Evolutionary conservation across 2,888 invertebrate genomes (phyloP), one percentile per base, ranked within the genome.

Genomic region (Coecobrya sp.): DNA sequence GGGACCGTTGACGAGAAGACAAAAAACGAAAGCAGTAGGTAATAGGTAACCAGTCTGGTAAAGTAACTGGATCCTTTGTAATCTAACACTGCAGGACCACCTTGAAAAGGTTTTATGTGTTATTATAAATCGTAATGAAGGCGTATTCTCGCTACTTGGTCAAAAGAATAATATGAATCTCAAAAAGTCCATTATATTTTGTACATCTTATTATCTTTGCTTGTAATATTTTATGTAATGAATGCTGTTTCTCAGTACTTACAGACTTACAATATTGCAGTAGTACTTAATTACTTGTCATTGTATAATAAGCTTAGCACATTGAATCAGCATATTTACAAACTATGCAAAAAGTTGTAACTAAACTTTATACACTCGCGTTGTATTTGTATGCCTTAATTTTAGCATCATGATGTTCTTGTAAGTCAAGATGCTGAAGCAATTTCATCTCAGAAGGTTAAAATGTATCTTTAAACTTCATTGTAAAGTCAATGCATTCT

Each of bases 31-130:
- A 49, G 49, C 70, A 27, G 86, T 70, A 52, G 86, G 86, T 55
- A 86, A 55, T 70, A 52, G 86, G 86, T 55, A 86, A 55, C 70
- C 30, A 8, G 70, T 42, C 70, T 42, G n/a, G 19, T 36, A n/a
- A 11, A 42, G 62, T 19, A 73, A 73, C 42, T 73, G 70, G 70
- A 70, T 70, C 52, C 27, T 25, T 65, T 30, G 19, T 55, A 55
- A 55, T 25, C 8, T 76, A 76, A 76, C 84, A 45, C 42, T 36
- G 84, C 25, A 65, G 84, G 88, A 52, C 81, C 82, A 89, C 82
- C 89, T 89, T 89, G 89, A 89, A 89, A 68, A 52, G 81, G 30
- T 36, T 82, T 89, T 68, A 89, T 82, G n/a, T 52, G 13, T 70
- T n/a, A n/a, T n/a, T n/a, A n/a, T n/a, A n/a, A n/a, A n/a, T n/a